Percentiles rank a stretch among this genome's conserved stretches.
phyloP scores from a whole-genome alignment of 2,888 invertebrate genomes.

The Aproaerema taeniolella region DNA sequence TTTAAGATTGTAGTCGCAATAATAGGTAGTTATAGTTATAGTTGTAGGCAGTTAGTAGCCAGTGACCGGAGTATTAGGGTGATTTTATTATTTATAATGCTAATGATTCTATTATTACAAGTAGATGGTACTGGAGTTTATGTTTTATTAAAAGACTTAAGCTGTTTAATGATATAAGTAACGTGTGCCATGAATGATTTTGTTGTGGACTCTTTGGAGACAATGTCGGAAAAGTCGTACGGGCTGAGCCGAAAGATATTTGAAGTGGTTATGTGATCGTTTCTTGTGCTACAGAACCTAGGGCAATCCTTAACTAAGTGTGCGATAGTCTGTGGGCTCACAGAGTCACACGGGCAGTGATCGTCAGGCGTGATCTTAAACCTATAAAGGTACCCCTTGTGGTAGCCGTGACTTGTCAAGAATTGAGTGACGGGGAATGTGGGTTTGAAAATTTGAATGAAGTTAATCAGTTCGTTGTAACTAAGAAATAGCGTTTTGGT shows the following conservation, averaged over 20 bases:
- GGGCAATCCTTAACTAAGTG: slow-evolving; percentile 11
- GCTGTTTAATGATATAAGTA: not conserved
- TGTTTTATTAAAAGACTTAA: not conserved
- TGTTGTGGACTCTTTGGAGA: not conserved
- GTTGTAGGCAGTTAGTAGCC: too few species aligned
- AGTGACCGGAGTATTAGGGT: too few species aligned
- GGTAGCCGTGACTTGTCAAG: slow-evolving; percentile 13
- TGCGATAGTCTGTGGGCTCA: slow-evolving; percentile 2
- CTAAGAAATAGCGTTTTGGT: slow-evolving; percentile 3
- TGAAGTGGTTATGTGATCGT: not conserved
- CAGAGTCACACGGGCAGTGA: slow-evolving; percentile 13
- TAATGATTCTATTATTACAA: too few species aligned
- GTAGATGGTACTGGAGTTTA: too few species aligned
- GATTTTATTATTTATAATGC: too few species aligned
- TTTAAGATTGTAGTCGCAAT: too few species aligned
- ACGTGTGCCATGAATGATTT: not conserved
- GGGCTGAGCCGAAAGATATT: not conserved
- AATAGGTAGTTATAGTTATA: too few species aligned
- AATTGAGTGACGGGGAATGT: slow-evolving; percentile 11
- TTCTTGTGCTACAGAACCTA: not conserved
- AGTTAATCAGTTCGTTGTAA: not conserved
- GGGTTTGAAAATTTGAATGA: not conserved
- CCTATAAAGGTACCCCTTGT: slow-evolving; percentile 11
- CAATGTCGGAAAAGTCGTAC: not conserved
- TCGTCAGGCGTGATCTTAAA: slow-evolving; percentile 11